Evolutionary conservation across 2,888 invertebrate species (phyloP).

Genomic region (Lasioglossum oenotherae): DNA sequence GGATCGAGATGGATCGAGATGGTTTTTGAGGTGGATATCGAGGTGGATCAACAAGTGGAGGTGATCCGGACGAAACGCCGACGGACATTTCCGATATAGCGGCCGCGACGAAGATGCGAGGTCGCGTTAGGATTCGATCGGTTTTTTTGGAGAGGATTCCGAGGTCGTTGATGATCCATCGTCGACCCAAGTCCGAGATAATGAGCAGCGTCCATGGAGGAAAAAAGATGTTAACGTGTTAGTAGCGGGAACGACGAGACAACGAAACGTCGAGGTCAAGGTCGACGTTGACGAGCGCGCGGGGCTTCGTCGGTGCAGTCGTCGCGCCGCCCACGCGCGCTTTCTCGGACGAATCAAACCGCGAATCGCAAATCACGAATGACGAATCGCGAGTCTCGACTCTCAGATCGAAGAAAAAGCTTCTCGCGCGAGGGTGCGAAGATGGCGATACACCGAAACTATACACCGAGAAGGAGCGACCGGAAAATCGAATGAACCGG

Average conservation of each 20-base stretch:
- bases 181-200: conserved; percentile 70
- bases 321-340: background rate
- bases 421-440: background rate
- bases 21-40: background rate
- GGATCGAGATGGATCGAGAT: background rate
- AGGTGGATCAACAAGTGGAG: conserved; percentile 15
- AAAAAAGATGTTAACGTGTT: conserved; percentile 76
- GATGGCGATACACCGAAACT: background rate
- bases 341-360: background rate
- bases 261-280: conserved; percentile 20
- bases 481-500: background rate
- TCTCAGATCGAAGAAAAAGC: background rate
- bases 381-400: background rate
- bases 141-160: conserved; percentile 45
- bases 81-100: background rate
- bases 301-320: conserved; percentile 35
- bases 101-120: conserved; percentile 25
- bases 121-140: conserved; percentile 48
- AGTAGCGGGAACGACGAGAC: conserved; percentile 65
- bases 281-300: background rate
- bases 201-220: conserved; percentile 79
- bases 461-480: background rate
- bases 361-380: background rate
- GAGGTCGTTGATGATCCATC: conserved; percentile 67
- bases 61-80: conserved; percentile 1